These are phyloP conservation scores for Zaprionus gabonicus DNA, from an alignment of 1,140 invertebrate species.

Conservation along the genomic window DNA sequence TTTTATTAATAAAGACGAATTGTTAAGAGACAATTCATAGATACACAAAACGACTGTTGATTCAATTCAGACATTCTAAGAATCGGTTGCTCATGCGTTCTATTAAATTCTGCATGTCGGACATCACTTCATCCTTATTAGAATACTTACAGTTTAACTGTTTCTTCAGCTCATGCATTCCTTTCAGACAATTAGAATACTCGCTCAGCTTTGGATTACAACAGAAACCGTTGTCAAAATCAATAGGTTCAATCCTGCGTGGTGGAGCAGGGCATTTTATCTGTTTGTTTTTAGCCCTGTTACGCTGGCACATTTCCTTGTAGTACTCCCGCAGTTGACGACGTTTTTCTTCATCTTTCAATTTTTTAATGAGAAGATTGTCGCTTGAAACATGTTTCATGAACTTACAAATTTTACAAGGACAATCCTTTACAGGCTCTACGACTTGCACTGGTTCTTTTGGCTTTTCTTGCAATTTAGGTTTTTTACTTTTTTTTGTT, in stretches of 20 bases:
- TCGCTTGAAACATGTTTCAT: neutral
- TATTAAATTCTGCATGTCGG: neutral
- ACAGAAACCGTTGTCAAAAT: neutral
- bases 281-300: neutral
- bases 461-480: neutral
- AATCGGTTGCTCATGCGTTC: neutral
- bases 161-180: neutral
- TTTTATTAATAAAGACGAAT: neutral
- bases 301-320: neutral
- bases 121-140: neutral
- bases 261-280: neutral
- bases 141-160: neutral
- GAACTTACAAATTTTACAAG: neutral
- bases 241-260: neutral
- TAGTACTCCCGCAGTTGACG: neutral
- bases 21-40: neutral
- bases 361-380: neutral
- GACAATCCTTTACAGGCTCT: neutral
- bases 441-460: neutral
- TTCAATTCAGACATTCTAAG: neutral
- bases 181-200: neutral
- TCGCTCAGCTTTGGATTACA: neutral
- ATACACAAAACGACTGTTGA: neutral
- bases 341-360: neutral
- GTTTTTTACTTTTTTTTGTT: neutral